Evolutionary conservation across 1,140 invertebrate genomes (phyloP).

Genomic region (Ceratosolen solmsi): DNA sequence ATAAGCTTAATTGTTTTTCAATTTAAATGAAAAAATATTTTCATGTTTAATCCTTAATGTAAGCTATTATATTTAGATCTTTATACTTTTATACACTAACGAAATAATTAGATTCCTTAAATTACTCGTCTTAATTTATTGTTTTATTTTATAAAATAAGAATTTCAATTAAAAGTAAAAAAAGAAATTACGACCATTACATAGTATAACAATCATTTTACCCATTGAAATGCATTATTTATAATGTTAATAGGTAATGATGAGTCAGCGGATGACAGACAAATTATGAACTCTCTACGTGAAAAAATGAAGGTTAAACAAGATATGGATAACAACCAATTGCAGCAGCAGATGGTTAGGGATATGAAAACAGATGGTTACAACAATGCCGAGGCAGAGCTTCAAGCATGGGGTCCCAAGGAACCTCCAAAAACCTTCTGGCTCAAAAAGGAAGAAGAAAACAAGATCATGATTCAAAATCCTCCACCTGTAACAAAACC

Average conservation of each 20-base stretch:
- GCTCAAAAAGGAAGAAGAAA: slow-evolving; percentile 72
- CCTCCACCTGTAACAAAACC: slow-evolving; percentile 60
- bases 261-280: slow-evolving; percentile 59
- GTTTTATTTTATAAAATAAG: too few relatives aligned
- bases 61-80: too few relatives aligned
- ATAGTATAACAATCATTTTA: too few relatives aligned
- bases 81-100: too few relatives aligned
- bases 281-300: slow-evolving; percentile 67
- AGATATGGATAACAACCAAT: slow-evolving; percentile 63
- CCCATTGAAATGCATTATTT: too few relatives aligned
- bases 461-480: slow-evolving; percentile 47
- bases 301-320: slow-evolving; percentile 72
- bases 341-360: not conserved
- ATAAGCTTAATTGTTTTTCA: too few relatives aligned
- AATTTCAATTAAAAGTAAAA: too few relatives aligned
- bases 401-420: slow-evolving; percentile 69
- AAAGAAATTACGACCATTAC: too few relatives aligned
- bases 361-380: not conserved
- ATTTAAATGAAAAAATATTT: too few relatives aligned
- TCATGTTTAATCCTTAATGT: too few relatives aligned
- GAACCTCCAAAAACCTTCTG: slow-evolving; percentile 71
- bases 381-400: slow-evolving; percentile 57
- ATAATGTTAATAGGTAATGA: slow-evolving; percentile 14
- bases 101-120: too few relatives aligned
- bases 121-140: too few relatives aligned